Conservation (phyloP, 2,113 vertebrate species). For the Gymnobelideus leadbeateri region DNA sequence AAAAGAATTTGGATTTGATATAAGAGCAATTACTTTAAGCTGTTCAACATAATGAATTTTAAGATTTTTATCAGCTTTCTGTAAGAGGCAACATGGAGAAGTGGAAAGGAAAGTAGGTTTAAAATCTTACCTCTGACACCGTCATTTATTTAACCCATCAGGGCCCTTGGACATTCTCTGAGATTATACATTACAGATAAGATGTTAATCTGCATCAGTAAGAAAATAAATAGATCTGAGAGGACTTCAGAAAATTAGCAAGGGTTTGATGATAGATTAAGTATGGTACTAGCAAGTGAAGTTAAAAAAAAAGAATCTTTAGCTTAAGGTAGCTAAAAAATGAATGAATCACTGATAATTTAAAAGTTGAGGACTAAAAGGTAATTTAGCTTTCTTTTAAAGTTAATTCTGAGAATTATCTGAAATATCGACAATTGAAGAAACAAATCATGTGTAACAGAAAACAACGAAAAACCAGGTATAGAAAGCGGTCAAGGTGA, state of each 20-base stretch:
- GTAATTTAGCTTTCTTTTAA: constrained; percentile 6
- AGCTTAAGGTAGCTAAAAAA: neutral
- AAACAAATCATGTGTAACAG: neutral
- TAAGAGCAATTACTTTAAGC: neutral
- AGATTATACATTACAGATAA: too few species aligned
- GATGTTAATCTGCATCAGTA: too few species aligned
- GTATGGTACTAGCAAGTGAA: neutral
- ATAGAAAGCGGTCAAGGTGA: neutral
- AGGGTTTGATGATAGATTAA: neutral
- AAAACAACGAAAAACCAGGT: constrained; percentile 4
- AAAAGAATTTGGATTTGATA: neutral
- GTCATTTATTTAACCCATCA: too few species aligned
- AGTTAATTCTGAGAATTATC: constrained; percentile 1
- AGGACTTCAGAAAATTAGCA: neutral
- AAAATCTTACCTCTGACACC: too few species aligned
- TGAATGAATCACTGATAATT: too few species aligned
- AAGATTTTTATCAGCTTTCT: neutral
- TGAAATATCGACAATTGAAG: constrained; percentile 13
- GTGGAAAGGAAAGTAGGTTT: too few species aligned
- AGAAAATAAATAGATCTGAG: neutral
- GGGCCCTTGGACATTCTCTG: too few species aligned
- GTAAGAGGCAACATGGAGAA: too few species aligned
- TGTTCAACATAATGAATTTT: neutral
- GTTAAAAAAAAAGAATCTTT: constrained; percentile 11
- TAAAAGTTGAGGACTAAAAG: constrained; percentile 7